Conservation (phyloP, 2,888 invertebrate genomes). For the Glyphotaelius pellucidus region DNA sequence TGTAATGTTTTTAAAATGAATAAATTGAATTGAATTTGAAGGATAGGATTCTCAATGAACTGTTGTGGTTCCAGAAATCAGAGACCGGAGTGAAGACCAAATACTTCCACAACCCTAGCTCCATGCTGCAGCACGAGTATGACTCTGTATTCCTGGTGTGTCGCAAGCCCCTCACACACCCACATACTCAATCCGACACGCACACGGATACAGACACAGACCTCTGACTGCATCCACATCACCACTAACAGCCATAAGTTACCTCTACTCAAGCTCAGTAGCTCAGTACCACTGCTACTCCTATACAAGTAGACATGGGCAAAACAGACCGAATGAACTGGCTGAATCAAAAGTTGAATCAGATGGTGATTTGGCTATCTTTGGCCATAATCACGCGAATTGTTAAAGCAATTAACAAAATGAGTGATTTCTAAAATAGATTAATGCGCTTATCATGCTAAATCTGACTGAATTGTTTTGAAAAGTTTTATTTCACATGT, state of each 20-base stretch:
- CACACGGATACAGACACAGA: not conserved
- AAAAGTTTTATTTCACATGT: too few relatives aligned
- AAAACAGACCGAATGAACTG: not conserved
- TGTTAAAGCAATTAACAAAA: not conserved
- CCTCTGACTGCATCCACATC: not conserved
- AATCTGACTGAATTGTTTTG: not conserved
- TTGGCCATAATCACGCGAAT: not conserved
- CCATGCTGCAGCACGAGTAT: conserved; percentile 96
- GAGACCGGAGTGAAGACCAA: conserved; percentile 87
- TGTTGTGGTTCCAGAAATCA: conserved; percentile 80
- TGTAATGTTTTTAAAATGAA: too few relatives aligned
- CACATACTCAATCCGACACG: not conserved
- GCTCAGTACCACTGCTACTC: not conserved
- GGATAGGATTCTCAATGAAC: not conserved
- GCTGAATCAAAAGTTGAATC: not conserved
- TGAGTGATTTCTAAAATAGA: not conserved
- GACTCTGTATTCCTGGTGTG: conserved; percentile 95
- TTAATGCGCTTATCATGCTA: not conserved
- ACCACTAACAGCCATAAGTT: not conserved
- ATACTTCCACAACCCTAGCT: conserved; percentile 94
- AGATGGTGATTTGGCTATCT: not conserved
- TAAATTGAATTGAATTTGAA: too few relatives aligned
- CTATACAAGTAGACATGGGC: not conserved
- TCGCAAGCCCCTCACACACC: conserved; percentile 80
- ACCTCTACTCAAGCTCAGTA: not conserved